These are phyloP conservation scores for Neodontobutis hainanensis DNA, from an alignment of 2,113 vertebrate genomes.

Conservation along the genomic window DNA sequence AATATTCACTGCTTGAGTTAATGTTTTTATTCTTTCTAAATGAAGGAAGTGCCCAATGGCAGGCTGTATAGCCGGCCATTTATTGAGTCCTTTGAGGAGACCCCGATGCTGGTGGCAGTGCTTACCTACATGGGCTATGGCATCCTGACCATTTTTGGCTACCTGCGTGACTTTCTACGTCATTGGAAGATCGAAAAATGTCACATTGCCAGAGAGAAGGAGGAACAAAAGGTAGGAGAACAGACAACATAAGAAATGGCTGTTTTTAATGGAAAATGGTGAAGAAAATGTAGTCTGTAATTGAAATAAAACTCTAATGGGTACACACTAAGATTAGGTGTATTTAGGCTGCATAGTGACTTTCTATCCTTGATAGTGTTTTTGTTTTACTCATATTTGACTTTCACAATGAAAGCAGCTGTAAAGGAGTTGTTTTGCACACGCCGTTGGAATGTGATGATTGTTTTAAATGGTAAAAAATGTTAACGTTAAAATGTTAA, in stretches of 20 bases:
- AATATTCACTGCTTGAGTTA: neutral
- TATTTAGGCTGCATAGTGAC: no score
- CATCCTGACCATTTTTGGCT: slow-evolving; percentile 93
- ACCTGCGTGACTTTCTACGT: slow-evolving; percentile 92
- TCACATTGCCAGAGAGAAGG: slow-evolving; percentile 88
- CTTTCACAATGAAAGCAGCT: neutral
- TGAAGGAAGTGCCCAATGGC: slow-evolving; percentile 10
- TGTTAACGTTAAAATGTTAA: no score
- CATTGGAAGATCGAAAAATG: slow-evolving; percentile 93
- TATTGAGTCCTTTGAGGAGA: slow-evolving; percentile 91
- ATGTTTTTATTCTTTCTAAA: slow-evolving; percentile 14
- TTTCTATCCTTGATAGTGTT: neutral
- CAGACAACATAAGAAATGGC: neutral
- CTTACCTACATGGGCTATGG: slow-evolving; percentile 94
- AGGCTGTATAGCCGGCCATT: slow-evolving; percentile 86
- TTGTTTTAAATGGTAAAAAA: slow-evolving; percentile 18
- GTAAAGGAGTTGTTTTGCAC: neutral
- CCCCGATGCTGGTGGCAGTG: slow-evolving; percentile 93
- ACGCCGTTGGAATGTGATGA: neutral
- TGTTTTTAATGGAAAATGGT: neutral
- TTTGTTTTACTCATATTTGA: neutral
- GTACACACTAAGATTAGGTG: no score
- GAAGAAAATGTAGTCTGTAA: no score
- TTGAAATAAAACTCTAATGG: no score
- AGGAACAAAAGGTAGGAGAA: slow-evolving; percentile 86